These are phyloP conservation scores for Phycodurus eques DNA, from an alignment of 2,113 vertebrate species.

Conservation along the genomic window DNA sequence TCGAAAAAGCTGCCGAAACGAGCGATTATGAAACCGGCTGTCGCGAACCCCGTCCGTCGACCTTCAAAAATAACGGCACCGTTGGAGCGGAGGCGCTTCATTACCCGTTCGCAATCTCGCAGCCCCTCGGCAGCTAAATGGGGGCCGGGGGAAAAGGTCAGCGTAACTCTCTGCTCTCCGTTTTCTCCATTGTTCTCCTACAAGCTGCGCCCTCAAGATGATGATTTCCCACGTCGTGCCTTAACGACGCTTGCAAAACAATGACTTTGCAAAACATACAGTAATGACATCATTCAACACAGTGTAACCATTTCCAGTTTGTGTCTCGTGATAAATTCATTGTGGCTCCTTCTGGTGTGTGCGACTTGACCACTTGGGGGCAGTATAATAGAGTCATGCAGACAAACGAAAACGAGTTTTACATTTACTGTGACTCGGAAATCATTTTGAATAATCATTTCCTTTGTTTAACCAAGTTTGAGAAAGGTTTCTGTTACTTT, in stretches of 20 bases:
- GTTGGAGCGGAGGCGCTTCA: conserved; percentile 46
- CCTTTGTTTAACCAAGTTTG: too few relatives aligned
- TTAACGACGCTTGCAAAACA: not conserved
- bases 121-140: conserved; percentile 42
- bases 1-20: not conserved
- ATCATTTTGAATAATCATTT: too few relatives aligned
- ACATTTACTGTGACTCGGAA: too few relatives aligned
- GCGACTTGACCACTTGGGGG: too few relatives aligned
- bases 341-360: too few relatives aligned
- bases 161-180: conserved; percentile 19
- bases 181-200: not conserved
- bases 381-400: too few relatives aligned
- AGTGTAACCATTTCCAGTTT: too few relatives aligned
- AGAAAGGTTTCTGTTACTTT: too few relatives aligned
- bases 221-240: not conserved
- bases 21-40: conserved; percentile 20
- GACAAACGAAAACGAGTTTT: too few relatives aligned
- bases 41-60: conserved; percentile 43
- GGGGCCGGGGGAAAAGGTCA: conserved; percentile 33
- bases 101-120: conserved; percentile 35
- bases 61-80: conserved; percentile 53
- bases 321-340: too few relatives aligned
- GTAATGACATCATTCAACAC: too few relatives aligned
- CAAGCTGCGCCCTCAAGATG: not conserved
- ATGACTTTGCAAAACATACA: too few relatives aligned